Conservation (phyloP, 2,797 vertebrate species). For the Pangasius macronema region DNA sequence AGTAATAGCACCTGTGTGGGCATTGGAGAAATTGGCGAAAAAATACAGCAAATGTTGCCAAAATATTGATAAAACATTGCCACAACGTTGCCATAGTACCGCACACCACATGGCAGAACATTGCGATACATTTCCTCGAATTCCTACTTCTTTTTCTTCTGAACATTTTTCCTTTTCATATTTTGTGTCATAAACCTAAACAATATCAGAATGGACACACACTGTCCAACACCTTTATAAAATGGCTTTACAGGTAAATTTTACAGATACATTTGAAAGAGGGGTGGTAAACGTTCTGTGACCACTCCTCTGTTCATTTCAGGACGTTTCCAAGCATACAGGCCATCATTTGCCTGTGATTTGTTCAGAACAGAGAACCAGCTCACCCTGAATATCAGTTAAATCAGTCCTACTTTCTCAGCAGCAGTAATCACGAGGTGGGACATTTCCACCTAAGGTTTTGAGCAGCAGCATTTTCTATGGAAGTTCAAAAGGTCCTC, state of each 20-base stretch:
- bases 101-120: conserved; percentile 54
- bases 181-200: conserved; percentile 44
- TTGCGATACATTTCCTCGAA: conserved; percentile 43
- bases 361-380: conserved; percentile 94
- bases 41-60: conserved; percentile 76
- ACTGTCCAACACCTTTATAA: conserved; percentile 56
- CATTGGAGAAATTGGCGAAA: conserved; percentile 68
- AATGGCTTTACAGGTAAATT: conserved; percentile 61
- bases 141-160: conserved; percentile 30
- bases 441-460: conserved; percentile 84
- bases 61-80: conserved; percentile 60
- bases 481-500: conserved; percentile 89
- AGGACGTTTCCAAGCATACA: conserved; percentile 73
- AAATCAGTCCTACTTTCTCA: conserved; percentile 84
- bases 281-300: conserved; percentile 53
- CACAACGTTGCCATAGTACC: conserved; percentile 53
- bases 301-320: conserved; percentile 57
- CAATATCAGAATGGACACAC: conserved; percentile 51
- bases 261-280: conserved; percentile 66
- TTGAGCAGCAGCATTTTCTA: conserved; percentile 90
- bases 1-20: conserved; percentile 37
- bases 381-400: conserved; percentile 93
- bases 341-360: conserved; percentile 74
- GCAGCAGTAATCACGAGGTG: conserved; percentile 91
- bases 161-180: neutral